These are phyloP conservation scores for Microcebus tavaratra DNA, from an alignment of 2,113 vertebrate genomes.

Conservation along the genomic window DNA sequence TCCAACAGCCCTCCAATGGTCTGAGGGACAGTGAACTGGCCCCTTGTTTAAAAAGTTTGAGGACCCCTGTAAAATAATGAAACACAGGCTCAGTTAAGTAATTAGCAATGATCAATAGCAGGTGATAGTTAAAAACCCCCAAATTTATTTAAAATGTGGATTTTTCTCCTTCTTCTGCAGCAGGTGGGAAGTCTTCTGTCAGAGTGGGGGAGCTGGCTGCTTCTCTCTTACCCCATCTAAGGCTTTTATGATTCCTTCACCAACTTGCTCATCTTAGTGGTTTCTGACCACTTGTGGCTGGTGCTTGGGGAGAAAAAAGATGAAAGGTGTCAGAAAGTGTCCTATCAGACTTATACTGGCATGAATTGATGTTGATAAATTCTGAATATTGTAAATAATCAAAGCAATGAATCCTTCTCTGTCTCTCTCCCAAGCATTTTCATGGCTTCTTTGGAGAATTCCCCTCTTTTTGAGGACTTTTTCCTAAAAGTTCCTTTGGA, in stretches of 20 bases:
- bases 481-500: background rate
- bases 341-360: background rate
- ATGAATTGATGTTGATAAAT: background rate
- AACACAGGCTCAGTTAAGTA: background rate
- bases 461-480: background rate
- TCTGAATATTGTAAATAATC: background rate
- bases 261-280: background rate
- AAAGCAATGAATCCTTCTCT: background rate
- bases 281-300: background rate
- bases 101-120: background rate
- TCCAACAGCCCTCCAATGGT: too few relatives aligned
- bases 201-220: fast-evolving
- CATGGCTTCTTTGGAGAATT: background rate
- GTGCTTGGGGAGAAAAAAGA: background rate
- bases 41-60: too few relatives aligned
- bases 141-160: background rate
- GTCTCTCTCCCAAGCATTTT: background rate
- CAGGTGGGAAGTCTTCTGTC: too few relatives aligned
- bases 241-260: fast-evolving
- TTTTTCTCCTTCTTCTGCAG: background rate
- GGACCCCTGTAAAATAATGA: background rate
- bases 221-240: background rate
- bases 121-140: background rate
- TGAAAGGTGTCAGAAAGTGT: background rate
- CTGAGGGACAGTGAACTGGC: too few relatives aligned